Conservation (phyloP, 1,140 invertebrate genomes). For the Hyles euphorbiae region DNA sequence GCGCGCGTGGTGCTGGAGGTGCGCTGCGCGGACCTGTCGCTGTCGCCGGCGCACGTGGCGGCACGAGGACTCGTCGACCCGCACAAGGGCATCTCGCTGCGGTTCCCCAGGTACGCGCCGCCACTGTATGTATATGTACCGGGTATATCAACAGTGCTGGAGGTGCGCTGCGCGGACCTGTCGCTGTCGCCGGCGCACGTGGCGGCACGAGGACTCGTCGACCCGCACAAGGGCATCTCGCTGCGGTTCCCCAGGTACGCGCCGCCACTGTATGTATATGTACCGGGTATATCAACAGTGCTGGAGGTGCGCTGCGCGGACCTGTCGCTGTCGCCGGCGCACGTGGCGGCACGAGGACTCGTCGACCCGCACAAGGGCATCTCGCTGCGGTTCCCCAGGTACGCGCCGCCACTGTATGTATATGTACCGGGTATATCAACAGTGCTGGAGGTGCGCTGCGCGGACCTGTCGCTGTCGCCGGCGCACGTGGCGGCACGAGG, state of each 20-base stretch:
- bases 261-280: not conserved
- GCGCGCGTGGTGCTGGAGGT: constrained; percentile 97
- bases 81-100: constrained; percentile 93
- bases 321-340: constrained; percentile 96
- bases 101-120: constrained; percentile 85
- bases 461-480: constrained; percentile 97
- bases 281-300: constrained; percentile 67
- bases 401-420: not conserved
- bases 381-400: constrained; percentile 92
- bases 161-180: constrained; percentile 98
- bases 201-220: constrained; percentile 93
- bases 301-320: constrained; percentile 99
- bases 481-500: constrained; percentile 93
- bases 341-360: constrained; percentile 92
- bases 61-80: constrained; percentile 93
- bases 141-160: constrained; percentile 46
- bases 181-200: constrained; percentile 96
- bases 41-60: constrained; percentile 96
- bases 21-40: constrained; percentile 98
- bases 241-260: constrained; percentile 89
- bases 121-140: not conserved
- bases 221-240: constrained; percentile 94
- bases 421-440: not conserved
- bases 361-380: constrained; percentile 96
- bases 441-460: constrained; percentile 99